These are phyloP conservation scores for Leptobrachium ailaonicum DNA, from an alignment of 2,113 vertebrate species.

Conservation along the genomic window DNA sequence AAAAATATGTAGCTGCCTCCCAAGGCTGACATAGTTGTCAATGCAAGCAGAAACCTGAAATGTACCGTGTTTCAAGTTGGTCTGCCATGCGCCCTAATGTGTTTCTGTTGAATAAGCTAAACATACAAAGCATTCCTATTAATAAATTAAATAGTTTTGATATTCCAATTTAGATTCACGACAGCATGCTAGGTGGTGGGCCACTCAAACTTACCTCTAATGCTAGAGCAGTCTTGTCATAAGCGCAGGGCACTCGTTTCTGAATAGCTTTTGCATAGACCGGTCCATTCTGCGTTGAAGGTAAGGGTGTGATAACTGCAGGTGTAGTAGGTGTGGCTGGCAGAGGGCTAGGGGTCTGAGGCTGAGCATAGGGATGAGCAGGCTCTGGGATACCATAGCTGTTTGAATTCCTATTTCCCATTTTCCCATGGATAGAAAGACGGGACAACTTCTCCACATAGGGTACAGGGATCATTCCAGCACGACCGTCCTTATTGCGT, in stretches of 20 bases:
- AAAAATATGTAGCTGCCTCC: no score
- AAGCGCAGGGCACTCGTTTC: slow-evolving; percentile 96
- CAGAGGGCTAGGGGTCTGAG: slow-evolving; percentile 88
- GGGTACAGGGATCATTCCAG: slow-evolving; percentile 97
- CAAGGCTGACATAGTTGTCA: no score
- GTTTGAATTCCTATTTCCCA: slow-evolving; percentile 90
- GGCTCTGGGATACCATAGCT: slow-evolving; percentile 96
- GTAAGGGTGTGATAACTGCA: slow-evolving; percentile 81
- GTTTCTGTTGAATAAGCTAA: no score
- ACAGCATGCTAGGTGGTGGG: no score
- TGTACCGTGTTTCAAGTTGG: no score
- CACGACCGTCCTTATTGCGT: slow-evolving; percentile 91
- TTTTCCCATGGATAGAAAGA: slow-evolving; percentile 74
- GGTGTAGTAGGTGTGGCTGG: slow-evolving; percentile 77
- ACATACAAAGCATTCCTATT: no score
- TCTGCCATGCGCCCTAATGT: no score
- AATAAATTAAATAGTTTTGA: no score
- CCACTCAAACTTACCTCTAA: slow-evolving; percentile 80
- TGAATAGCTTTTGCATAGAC: slow-evolving; percentile 96
- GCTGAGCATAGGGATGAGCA: slow-evolving; percentile 89
- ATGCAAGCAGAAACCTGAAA: no score
- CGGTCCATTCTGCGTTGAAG: slow-evolving; percentile 92
- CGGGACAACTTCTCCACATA: slow-evolving; percentile 93
- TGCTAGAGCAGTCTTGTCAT: slow-evolving; percentile 95
- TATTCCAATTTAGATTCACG: no score